Base-by-base conservation (phyloP, 1,140 invertebrate genomes). In the Temnothorax longispinosus region DNA sequence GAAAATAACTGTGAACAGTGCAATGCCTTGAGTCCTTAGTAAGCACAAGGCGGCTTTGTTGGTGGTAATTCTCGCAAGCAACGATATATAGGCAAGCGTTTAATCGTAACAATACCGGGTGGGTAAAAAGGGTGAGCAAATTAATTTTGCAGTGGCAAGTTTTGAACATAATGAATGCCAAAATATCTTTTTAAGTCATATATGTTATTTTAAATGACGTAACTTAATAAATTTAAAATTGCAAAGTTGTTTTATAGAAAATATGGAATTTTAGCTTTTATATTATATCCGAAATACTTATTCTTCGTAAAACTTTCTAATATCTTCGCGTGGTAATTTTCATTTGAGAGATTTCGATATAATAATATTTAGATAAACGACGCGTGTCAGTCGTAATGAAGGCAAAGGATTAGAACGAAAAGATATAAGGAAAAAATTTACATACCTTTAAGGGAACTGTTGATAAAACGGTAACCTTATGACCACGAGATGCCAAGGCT, bases 381-480 rank as follows among this genome's bases (percentile, higher is more conserved):
- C 11, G 11, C 1, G 11, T 8, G 65, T 50, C 10, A 41, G 3
- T 21, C 2, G n/a, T 8, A 8, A 65, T 4, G 0, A 47, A 67
- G n/a, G 6, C 15, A 54, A 65, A 77, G 0, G 0, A 15, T 47
- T 32, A n/a, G 8, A 58, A 1, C 4, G 44, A 35, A 13, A n/a
- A 32, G 21, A 35, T 41, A 15, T 27, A 3, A 18, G 4, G 13
- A 50, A 41, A 44, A 62, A 54, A 65, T 76, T n/a, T 60, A 89
- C 84, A 67, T 91, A 93, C 93, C 90, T 96, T 96, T 18, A 95
- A 92, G 5, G 95, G 93, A 85, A 96, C 95, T 18, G 96, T 95
- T 60, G 96, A 96, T 47, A 97, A 92, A 18, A 97, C 93, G 3
- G 96, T 96, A 35, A 97, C 95, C 82, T 96, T 93, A 92, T 97